Evolutionary conservation across 2,888 invertebrate species (phyloP), one percentile per base, ranked within the genome.

Genomic region (Oxyteleia sp.): DNA sequence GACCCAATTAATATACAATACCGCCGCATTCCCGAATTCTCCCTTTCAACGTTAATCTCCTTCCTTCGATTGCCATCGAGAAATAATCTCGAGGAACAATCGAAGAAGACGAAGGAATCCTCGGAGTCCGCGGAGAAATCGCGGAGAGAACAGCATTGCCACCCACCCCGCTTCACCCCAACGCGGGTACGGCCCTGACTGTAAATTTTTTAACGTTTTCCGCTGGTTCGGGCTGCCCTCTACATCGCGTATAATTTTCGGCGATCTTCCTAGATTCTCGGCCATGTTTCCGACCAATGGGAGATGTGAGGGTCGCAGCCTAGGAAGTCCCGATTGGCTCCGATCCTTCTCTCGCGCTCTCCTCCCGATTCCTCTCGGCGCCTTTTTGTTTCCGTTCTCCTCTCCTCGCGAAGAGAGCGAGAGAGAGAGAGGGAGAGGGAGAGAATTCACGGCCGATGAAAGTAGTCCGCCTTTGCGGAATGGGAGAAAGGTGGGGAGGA

Each of bases 191-290:
- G 84, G 69, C 69, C 81, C 84, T 81, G 84, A 47, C 59, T 32
- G 68, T 78, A 81, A 82, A 69, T 68, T 84, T 84, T 84, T 82
- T 74, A 84, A 82, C 75, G 78, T 84, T 84, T 69, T 71, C 66
- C 75, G 38, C 55, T 64, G 69, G 53, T 26, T 63, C 68, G 16
- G 18, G 53, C 71, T 69, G 84, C 84, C 84, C 92, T 93, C 92
- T 91, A 92, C 92, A 88, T 53, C 41, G 90, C 87, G 92, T 89
- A 87, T 87, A 88, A 92, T 89, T 89, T 90, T 89, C 87, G 90
- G 87, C 88, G 87, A 90, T 89, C 88, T 91, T 90, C 83, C 76
- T 84, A 81, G 68, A 72, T 43, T 72, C 32, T 61, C 68, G 72
- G 59, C 66, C 69, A 79, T 63, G 20, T 71, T 79, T 64, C 59